phyloP scores from a whole-genome alignment of 2,888 invertebrate species.

The Charanyca ferruginea region DNA sequence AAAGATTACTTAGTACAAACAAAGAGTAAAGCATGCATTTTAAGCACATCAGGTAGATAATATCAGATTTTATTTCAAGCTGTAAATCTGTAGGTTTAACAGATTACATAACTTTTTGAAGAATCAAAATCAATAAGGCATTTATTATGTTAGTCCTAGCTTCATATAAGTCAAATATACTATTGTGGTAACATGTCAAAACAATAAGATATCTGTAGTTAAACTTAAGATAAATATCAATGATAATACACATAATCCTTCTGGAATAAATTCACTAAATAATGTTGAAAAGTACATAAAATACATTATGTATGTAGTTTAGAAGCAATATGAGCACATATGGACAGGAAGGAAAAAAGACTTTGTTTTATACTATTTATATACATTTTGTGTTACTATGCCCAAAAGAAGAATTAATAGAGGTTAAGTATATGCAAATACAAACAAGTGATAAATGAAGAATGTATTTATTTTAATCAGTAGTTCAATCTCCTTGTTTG shows the following conservation, averaged over 20 bases:
- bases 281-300: background rate
- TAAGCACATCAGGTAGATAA: background rate
- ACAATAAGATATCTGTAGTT: background rate
- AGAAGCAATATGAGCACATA: background rate
- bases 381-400: background rate
- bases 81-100: background rate
- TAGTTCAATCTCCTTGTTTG: background rate
- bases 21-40: too few relatives aligned
- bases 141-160: background rate
- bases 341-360: background rate
- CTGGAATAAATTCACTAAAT: background rate
- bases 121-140: background rate
- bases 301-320: background rate
- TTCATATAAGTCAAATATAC: background rate
- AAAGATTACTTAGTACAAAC: too few relatives aligned
- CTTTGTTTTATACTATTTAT: too few relatives aligned
- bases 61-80: too few relatives aligned
- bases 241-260: background rate
- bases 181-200: background rate
- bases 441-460: background rate
- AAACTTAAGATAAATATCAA: too few relatives aligned
- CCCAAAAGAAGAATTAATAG: constrained; percentile 6
- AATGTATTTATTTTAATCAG: background rate
- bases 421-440: constrained; percentile 37
- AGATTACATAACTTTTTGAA: constrained; percentile 9